These are phyloP conservation scores for Ranitomeya imitator DNA, from an alignment of 2,113 vertebrate genomes.

Conservation along the genomic window DNA sequence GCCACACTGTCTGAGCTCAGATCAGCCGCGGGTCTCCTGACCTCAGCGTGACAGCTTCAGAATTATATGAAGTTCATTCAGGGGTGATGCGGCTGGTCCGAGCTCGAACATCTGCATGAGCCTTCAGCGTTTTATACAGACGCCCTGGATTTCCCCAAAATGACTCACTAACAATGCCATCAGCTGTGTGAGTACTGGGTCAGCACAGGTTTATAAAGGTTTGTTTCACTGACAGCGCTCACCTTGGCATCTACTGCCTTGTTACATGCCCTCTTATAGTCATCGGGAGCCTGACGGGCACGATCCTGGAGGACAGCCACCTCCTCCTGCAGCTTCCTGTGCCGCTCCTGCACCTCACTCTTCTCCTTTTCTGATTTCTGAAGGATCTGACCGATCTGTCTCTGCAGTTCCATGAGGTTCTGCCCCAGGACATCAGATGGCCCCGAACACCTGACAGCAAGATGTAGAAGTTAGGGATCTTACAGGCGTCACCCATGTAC, in stretches of 20 bases:
- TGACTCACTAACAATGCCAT: too few species aligned
- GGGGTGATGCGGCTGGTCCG: too few species aligned
- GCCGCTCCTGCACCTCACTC: conserved; percentile 69
- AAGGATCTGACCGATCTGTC: conserved; percentile 70
- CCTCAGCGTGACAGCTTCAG: too few species aligned
- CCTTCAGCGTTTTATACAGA: too few species aligned
- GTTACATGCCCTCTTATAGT: conserved; percentile 71
- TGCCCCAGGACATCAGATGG: conserved; percentile 72
- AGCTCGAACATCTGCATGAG: too few species aligned
- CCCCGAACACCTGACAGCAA: conserved; percentile 65
- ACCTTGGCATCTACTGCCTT: conserved; percentile 67
- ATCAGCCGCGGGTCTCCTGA: too few species aligned
- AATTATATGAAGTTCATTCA: too few species aligned
- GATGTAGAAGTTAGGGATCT: background rate
- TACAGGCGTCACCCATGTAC: too few species aligned
- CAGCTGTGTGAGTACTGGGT: too few species aligned
- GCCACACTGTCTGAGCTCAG: too few species aligned
- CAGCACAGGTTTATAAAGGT: too few species aligned
- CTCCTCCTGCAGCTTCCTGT: conserved; percentile 72
- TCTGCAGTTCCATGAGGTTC: conserved; percentile 74
- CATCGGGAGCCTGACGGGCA: conserved; percentile 70
- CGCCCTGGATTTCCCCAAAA: too few species aligned
- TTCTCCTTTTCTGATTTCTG: conserved; percentile 70
- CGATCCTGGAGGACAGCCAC: conserved; percentile 71
- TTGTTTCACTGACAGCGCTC: conserved; percentile 40